Base-by-base conservation (phyloP, 92 coral and sea anemone species). In the Bergia sp. region DNA sequence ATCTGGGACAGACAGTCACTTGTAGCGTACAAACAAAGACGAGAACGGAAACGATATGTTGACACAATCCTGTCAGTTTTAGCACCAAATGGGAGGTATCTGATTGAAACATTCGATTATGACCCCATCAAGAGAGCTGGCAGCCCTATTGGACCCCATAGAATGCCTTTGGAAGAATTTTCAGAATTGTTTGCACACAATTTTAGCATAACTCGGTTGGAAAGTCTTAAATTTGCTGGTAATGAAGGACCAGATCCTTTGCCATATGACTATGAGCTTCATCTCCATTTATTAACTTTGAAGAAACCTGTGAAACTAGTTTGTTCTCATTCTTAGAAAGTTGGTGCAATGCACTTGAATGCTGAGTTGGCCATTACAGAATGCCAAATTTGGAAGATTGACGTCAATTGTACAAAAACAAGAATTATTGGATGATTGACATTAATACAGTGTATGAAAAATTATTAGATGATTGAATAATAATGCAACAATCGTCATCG, bases 1-100 rank as follows among this genome's bases (percentile, higher is more conserved):
- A 74, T 95, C 2, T 95, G 98, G 98, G 98, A 91, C 65, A 81
- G 98, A 65, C 92, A 90, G 11, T 91, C 96, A 5, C 40, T 95
- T 58, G 71, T 86, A n/a, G 93, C 98, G 15, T 61, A 37, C 47
- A 37, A 20, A 5, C 74, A 42, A 16, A 42, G 55, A 58, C 45
- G 37, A 10, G 85, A 81, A 41, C 71, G 72, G 9, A 21, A 38
- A 21, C 42, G 67, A 61, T 95, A 95, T 80, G 92, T 92, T 44
- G 79, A 90, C 18, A 7, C 72, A 12, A 36, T 95, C 82, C 55
- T 72, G 53, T 80, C 94, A 23, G 76, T 95, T 55, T 88, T 95
- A 0, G 78, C 86, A 0, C 82, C 83, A 43, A 83, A 86, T 72
- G 98, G 98, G 15, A 89, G 80, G 18, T 93, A 88, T 15, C 67